Percentiles rank a stretch among this genome's conserved stretches.
Evolutionary conservation across 1,140 invertebrate genomes (phyloP).

Genomic region (Ostrea denselamellosa): DNA sequence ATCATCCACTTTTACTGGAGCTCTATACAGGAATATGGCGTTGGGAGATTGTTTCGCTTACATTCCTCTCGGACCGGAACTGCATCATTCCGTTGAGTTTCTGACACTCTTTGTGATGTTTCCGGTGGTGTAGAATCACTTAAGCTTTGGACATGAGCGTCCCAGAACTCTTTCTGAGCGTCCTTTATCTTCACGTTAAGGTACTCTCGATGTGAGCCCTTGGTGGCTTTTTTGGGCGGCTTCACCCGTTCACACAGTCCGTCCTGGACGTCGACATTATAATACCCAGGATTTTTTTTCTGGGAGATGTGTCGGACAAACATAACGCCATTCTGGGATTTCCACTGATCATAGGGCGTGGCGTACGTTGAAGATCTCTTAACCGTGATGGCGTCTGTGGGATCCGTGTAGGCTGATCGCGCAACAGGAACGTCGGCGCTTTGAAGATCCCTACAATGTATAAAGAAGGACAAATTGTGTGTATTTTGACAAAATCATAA

Average conservation of each 20-base stretch:
- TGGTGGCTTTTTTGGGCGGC: neutral
- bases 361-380: neutral
- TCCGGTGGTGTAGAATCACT: neutral
- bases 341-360: constrained; percentile 2
- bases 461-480: no score
- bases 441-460: neutral
- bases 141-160: neutral
- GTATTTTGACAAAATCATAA: no score
- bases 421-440: neutral
- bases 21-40: constrained; percentile 14
- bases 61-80: neutral
- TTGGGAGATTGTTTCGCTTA: neutral
- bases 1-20: neutral
- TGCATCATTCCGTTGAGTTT: neutral
- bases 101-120: neutral
- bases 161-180: neutral
- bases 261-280: constrained; percentile 1
- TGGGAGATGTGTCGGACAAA: neutral
- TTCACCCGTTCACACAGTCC: neutral
- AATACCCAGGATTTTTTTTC: neutral
- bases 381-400: neutral
- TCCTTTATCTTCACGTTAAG: neutral
- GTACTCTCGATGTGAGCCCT: neutral
- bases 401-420: neutral
- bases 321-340: neutral